Percentiles rank a stretch among this genome's conserved stretches.
phyloP scores from a whole-genome alignment of 2,888 invertebrate species.

The Epinotia ramella region DNA sequence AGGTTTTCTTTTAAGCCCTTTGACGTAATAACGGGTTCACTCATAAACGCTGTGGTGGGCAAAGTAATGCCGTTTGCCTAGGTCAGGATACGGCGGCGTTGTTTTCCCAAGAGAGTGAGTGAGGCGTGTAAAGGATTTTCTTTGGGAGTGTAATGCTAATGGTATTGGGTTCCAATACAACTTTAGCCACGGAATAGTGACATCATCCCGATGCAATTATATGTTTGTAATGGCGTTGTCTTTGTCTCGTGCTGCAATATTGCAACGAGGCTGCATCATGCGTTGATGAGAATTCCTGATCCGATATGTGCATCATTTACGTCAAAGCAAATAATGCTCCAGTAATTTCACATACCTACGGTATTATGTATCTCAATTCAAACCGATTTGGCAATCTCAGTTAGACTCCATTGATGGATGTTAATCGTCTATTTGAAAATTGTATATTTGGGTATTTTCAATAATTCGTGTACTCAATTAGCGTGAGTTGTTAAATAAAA shows the following conservation, averaged over 20 bases:
- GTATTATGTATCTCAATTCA: too few species aligned
- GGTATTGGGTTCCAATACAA: slow-evolving; percentile 10
- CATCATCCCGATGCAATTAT: slow-evolving; percentile 4
- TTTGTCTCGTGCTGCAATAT: neutral
- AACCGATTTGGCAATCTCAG: too few species aligned
- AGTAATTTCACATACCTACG: too few species aligned
- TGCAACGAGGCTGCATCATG: neutral
- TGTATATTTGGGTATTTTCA: too few species aligned
- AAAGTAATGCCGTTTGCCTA: slow-evolving; percentile 20
- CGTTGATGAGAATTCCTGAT: too few species aligned
- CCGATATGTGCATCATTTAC: too few species aligned
- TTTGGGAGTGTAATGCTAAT: slow-evolving; percentile 13
- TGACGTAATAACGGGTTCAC: neutral
- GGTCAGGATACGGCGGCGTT: slow-evolving; percentile 5
- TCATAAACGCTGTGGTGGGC: neutral
- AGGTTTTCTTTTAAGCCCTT: neutral
- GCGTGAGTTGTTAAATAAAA: too few species aligned
- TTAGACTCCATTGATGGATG: too few species aligned
- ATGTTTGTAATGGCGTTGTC: neutral
- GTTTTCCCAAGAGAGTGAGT: slow-evolving; percentile 4
- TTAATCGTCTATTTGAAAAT: too few species aligned
- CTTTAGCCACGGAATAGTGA: too few species aligned
- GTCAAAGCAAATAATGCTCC: too few species aligned
- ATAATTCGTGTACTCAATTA: too few species aligned
- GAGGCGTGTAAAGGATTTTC: slow-evolving; percentile 14